Evolutionary conservation across 2,888 invertebrate genomes (phyloP), one percentile per base, ranked within the genome.

Genomic region (Colletes collaris): DNA sequence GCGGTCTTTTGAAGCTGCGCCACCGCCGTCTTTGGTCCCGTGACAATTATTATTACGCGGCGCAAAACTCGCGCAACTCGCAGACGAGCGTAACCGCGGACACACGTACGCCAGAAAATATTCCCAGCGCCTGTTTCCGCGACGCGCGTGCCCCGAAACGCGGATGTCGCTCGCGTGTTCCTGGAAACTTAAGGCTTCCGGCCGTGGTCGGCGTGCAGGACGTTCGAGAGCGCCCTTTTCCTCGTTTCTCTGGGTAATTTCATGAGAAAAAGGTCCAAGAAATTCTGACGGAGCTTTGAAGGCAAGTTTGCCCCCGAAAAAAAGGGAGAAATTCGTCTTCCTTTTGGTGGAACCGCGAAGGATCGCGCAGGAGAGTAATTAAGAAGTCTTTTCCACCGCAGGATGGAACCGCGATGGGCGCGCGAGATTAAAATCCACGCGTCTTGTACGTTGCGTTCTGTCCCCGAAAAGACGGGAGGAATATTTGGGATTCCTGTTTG

Each of bases 1-100:
- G 77, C 82, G 82, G 81, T 67, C 89, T 89, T 90, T 90, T 88
- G 89, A 90, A 86, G 85, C 87, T 66, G 56, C 55, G 62, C 66
- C 52, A 62, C 56, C 69, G 27, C 60, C 81, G 73, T 71, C 77
- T 86, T 85, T 77, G 80, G 72, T 59, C 64, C 71, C 73, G 71
- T 80, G 81, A 84, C 85, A 81, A 87, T 87, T 86, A 87, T 87
- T 87, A 87, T 86, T 86, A 76, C 75, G 85, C 62, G 68, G 53
- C 74, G 56, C 66, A 63, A 77, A 10, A 7, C 44, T 46, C 44
- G 44, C 10, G 44, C 10, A 46, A 46, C 75, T 72, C 66, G 64
- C 63, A 55, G 62, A 37, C 37, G 27, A 62, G 10, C 60, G 49
- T 56, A 44, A 40, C 44, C 50, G 16, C 59, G 52, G 52, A 50